Conservation (phyloP, 2,113 vertebrate genomes). For the Asarcornis scutulata region DNA sequence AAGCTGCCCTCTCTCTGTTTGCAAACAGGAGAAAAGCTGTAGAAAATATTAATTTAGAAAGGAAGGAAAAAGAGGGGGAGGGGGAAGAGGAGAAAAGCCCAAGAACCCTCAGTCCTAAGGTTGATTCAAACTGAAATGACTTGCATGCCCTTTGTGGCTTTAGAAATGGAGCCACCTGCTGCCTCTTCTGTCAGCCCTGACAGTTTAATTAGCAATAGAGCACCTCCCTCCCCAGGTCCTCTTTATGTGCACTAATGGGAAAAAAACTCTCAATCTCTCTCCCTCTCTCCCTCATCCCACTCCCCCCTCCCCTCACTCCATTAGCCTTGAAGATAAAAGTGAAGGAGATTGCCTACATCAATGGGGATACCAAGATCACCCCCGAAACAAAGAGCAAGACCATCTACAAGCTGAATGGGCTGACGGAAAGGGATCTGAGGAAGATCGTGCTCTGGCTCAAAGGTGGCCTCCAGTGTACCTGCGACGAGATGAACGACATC, state of each 20-base stretch:
- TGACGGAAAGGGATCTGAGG: constrained; percentile 91
- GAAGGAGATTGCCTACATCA: constrained; percentile 98
- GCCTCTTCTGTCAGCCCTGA: constrained; percentile 63
- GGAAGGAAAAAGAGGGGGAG: constrained; percentile 6
- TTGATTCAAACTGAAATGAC: constrained; percentile 72
- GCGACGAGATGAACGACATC: constrained; percentile 97
- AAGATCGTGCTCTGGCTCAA: constrained; percentile 93
- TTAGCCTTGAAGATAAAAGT: constrained; percentile 98
- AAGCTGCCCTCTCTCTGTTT: constrained; percentile 22
- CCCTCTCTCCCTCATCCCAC: neutral
- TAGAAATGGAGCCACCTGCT: constrained; percentile 81
- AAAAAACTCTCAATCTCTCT: constrained; percentile 39
- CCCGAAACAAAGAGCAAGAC: constrained; percentile 96
- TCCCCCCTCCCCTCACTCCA: constrained; percentile 28
- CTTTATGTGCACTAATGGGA: constrained; percentile 63
- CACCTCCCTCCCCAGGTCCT: constrained; percentile 55
- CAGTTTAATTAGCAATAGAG: constrained; percentile 72
- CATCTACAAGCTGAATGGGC: constrained; percentile 95
- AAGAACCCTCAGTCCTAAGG: neutral
- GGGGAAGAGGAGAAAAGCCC: constrained; percentile 1
- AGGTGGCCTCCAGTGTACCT: constrained; percentile 94
- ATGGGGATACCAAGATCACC: constrained; percentile 96
- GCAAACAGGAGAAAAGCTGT: constrained; percentile 12
- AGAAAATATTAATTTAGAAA: constrained; percentile 56
- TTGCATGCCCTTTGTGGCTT: constrained; percentile 76